Evolutionary conservation across 1,140 invertebrate genomes (phyloP), one percentile per base, ranked within the genome.

Genomic region (Radopholus similis): DNA sequence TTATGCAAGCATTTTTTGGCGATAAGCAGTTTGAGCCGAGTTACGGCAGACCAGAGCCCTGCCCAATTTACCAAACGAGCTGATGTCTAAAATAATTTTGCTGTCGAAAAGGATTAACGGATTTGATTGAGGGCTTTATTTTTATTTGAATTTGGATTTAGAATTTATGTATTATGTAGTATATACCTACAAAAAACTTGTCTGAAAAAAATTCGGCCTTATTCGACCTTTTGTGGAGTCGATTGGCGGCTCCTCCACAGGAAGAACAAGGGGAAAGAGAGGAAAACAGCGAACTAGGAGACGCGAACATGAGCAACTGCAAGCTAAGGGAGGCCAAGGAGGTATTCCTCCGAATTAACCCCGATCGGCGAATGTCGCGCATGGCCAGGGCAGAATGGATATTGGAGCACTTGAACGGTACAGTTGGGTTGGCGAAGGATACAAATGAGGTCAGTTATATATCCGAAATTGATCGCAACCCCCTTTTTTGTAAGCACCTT

Each of bases 11-110:
- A 66, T 42, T 40, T 23, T 70, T 37, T 70, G 68, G 23, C 80
- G 79, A n/a, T n/a, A n/a, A n/a, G n/a, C n/a, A n/a, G n/a, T n/a
- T n/a, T n/a, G n/a, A n/a, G n/a, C n/a, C n/a, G 42, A 81, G 79
- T 64, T 64, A 77, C 35, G 80, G 81, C 44, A 68, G 71, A 11
- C 60, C 74, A n/a, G n/a, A n/a, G n/a, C 15, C 78, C 80, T 23
- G 82, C 80, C 51, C 49, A 69, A 62, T 81, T 68, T 64, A 44
- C 68, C 15, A 57, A 72, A 4, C 49, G 78, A 57, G 75, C 66
- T 30, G 57, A 69, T n/a, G n/a, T n/a, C n/a, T n/a, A n/a, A n/a
- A n/a, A n/a, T n/a, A n/a, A n/a, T n/a, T n/a, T n/a, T n/a, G n/a
- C n/a, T n/a, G n/a, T n/a, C n/a, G n/a, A n/a, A 49, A 49, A 49